Conservation (phyloP, 2,888 invertebrate genomes). For the Eurytoma californica region DNA sequence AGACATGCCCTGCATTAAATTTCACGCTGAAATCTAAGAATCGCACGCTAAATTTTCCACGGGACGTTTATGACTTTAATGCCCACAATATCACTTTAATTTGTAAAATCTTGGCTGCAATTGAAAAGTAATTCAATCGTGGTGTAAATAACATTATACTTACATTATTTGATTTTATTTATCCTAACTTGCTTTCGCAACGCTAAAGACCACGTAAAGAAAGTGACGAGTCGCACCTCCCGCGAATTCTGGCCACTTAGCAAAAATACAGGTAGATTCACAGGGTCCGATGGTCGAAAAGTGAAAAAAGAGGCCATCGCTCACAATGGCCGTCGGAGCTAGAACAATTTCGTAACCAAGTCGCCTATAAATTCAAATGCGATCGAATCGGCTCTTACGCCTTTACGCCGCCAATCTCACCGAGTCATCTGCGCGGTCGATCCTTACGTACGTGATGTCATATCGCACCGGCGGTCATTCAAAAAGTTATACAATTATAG, state of each 20-base stretch:
- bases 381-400: constrained; percentile 15
- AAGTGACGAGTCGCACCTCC: no score
- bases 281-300: no score
- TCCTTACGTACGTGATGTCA: neutral
- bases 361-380: constrained; percentile 20
- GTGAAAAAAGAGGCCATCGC: neutral
- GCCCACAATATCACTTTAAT: no score
- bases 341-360: constrained; percentile 34
- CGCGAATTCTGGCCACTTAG: no score
- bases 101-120: no score
- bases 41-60: constrained; percentile 12
- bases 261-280: no score
- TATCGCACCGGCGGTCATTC: neutral
- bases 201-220: no score
- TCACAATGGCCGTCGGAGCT: constrained; percentile 20
- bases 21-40: constrained; percentile 5
- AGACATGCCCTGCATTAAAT: neutral
- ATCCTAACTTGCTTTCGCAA: no score
- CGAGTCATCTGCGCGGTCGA: neutral
- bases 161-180: no score
- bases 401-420: neutral
- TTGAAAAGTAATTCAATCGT: no score
- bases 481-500: neutral
- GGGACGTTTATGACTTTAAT: no score
- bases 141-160: no score